Conservation (phyloP, 2,113 vertebrate genomes). For the Ariopsis seemanni region DNA sequence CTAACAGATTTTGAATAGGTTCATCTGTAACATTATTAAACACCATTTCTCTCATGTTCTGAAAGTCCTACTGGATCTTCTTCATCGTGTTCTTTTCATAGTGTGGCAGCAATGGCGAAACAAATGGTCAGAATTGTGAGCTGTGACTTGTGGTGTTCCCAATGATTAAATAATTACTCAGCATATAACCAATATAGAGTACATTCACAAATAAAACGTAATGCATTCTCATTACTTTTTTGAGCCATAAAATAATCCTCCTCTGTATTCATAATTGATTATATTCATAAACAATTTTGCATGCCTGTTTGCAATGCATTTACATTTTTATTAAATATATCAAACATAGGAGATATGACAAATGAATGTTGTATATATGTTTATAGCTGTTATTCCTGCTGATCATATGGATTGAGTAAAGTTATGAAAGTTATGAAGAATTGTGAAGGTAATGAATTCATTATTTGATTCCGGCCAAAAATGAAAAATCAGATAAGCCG, state of each 20-base stretch:
- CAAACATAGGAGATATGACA: background rate
- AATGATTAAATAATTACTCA: background rate
- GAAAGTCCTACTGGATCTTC: background rate
- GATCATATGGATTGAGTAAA: background rate
- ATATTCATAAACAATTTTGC: background rate
- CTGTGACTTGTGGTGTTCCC: background rate
- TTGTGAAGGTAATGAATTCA: background rate
- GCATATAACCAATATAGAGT: background rate
- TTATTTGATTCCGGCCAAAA: slow-evolving; percentile 1
- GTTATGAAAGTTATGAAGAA: background rate
- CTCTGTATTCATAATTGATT: background rate
- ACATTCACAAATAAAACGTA: background rate
- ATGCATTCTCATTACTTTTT: background rate
- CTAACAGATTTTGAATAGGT: background rate
- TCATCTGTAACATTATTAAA: background rate
- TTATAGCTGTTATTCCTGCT: background rate
- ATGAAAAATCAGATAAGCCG: background rate
- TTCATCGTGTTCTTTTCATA: background rate
- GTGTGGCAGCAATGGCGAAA: background rate
- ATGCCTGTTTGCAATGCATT: background rate
- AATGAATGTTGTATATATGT: background rate
- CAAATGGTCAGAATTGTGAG: background rate
- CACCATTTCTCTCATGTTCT: background rate
- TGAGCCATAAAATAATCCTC: background rate
- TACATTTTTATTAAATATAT: slow-evolving; percentile 18